Percentiles rank a stretch among this genome's conserved stretches.
These are phyloP conservation scores for Cydia splendana DNA, from an alignment of 1,140 invertebrate genomes.

Conservation along the genomic window DNA sequence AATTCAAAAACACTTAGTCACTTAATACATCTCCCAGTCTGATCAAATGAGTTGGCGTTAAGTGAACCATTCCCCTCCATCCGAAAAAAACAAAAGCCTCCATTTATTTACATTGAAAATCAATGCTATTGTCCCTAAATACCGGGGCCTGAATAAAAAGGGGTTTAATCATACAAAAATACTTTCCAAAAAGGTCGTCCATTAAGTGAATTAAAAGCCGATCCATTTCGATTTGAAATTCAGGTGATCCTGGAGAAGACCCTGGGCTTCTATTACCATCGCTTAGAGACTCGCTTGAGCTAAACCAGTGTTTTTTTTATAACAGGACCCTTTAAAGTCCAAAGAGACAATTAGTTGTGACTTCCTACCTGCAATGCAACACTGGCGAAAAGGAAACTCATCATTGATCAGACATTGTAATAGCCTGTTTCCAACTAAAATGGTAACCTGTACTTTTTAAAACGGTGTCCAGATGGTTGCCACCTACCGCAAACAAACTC, in stretches of 20 bases:
- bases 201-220: slow-evolving; percentile 19
- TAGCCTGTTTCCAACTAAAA: too few relatives aligned
- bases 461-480: too few relatives aligned
- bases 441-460: too few relatives aligned
- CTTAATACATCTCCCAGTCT: background rate
- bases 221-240: slow-evolving; percentile 1
- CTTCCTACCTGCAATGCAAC: too few relatives aligned
- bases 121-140: background rate
- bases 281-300: background rate
- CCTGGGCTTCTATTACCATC: background rate
- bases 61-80: background rate
- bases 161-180: slow-evolving; percentile 19
- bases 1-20: slow-evolving; percentile 1
- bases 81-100: background rate
- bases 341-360: too few relatives aligned
- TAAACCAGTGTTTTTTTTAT: background rate
- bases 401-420: too few relatives aligned
- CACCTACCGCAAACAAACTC: too few relatives aligned
- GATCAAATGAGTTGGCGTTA: background rate
- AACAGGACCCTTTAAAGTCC: too few relatives aligned
- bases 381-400: too few relatives aligned
- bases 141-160: background rate
- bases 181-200: slow-evolving; percentile 9
- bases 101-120: slow-evolving; percentile 20
- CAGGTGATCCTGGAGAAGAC: background rate